A percentile compares a stretch with the other conserved stretches of the same genome.
phyloP scores from a whole-genome alignment of 2,797 vertebrate genomes.

The Myotis findleyi region DNA sequence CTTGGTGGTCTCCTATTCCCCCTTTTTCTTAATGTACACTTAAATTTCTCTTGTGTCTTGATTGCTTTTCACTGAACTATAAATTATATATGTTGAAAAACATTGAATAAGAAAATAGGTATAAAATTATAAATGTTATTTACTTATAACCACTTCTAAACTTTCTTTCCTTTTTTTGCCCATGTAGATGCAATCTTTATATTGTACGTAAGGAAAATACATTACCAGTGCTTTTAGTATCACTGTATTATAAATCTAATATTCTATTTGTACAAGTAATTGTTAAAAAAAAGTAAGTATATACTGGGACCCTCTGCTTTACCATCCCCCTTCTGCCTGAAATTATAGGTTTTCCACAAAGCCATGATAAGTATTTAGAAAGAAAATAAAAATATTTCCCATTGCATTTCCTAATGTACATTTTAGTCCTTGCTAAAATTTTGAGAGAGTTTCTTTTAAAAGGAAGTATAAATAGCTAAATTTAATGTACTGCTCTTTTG shows the following conservation, averaged over 20 bases:
- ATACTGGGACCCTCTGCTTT: neutral
- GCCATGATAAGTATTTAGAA: conserved; percentile 1
- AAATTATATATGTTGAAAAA: neutral
- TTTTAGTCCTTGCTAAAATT: conserved; percentile 72
- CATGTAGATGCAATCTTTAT: neutral
- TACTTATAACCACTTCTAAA: neutral
- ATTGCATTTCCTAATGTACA: conserved; percentile 73
- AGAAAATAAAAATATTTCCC: conserved; percentile 9
- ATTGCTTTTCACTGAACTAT: conserved; percentile 28
- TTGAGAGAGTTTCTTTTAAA: conserved; percentile 73
- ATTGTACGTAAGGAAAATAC: neutral
- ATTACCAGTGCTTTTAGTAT: neutral
- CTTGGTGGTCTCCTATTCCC: too few relatives aligned
- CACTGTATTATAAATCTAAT: neutral
- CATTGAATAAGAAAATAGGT: neutral
- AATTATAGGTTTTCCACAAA: conserved; percentile 27
- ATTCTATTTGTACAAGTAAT: neutral
- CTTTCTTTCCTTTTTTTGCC: neutral
- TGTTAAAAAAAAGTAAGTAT: neutral
- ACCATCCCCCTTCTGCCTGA: neutral
- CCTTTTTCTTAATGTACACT: neutral
- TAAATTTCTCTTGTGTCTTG: neutral
- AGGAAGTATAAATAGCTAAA: conserved; percentile 70
- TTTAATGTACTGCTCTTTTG: conserved; percentile 54
- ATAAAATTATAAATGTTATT: neutral